Percentiles rank a stretch among this genome's conserved stretches.
phyloP scores from a whole-genome alignment of 2,888 invertebrate genomes.

The Noctua pronuba region DNA sequence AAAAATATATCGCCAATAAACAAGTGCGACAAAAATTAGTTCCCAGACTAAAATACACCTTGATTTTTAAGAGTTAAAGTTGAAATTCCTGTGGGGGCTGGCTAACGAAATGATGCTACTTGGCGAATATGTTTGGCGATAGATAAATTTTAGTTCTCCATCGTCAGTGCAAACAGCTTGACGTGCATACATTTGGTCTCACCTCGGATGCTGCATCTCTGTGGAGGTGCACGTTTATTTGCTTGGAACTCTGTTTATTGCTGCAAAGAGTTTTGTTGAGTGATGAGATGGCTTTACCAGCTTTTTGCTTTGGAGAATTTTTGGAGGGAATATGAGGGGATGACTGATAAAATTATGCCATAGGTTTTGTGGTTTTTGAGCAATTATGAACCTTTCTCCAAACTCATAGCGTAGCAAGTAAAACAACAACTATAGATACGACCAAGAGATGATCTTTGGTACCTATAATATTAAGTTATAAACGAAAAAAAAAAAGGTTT shows the following conservation, averaged over 20 bases:
- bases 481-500: too few relatives aligned
- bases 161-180: conserved; percentile 76
- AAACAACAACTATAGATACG: not conserved
- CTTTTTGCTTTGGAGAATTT: not conserved
- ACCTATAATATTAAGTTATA: not conserved
- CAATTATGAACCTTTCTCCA: not conserved
- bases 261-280: conserved; percentile 29
- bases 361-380: not conserved
- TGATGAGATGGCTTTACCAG: conserved; percentile 16
- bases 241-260: conserved; percentile 49
- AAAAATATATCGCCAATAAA: conserved; percentile 84
- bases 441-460: too few relatives aligned
- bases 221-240: conserved; percentile 53
- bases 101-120: conserved; percentile 74
- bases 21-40: conserved; percentile 60
- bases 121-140: conserved; percentile 75
- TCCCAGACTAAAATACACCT: conserved; percentile 61
- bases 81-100: conserved; percentile 51
- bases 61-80: conserved; percentile 60
- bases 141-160: conserved; percentile 77
- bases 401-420: too few relatives aligned
- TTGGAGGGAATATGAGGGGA: not conserved
- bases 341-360: not conserved
- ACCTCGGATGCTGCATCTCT: conserved; percentile 64
- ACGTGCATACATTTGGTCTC: conserved; percentile 74